Evolutionary conservation across 2,113 vertebrate species (phyloP), one percentile per base, ranked within the genome.

Genomic region (Marmota monax): DNA sequence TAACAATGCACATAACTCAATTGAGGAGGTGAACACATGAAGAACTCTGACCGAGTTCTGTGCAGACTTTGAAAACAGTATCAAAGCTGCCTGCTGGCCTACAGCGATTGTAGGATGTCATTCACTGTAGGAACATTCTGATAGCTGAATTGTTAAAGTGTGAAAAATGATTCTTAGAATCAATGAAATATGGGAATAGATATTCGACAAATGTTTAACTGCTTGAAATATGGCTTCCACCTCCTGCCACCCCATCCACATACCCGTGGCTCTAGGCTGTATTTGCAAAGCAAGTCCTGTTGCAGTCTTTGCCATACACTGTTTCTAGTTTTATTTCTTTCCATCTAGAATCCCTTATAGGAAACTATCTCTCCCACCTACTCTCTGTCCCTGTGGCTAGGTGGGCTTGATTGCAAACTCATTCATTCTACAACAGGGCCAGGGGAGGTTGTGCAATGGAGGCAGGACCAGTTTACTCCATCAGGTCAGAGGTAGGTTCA

Each of bases 41-140:
- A 90, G 63, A 72, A 67, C 53, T 67, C 85, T 61, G 65, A 78
- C 76, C 22, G 29, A 88, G 37, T 88, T 97, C 82, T 87, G 22
- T 82, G 80, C 2, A 88, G 88, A 92, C 92, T 94, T 92, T 94
- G 85, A 80, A 96, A 96, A 90, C 20, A 69, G 4, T 67, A 80
- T 96, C 48, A 92, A 96, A 96, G 58, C 51, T 92, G 72, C 20
- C 61, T 11, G 16, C 77, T 90, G 95, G 73, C 67, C 27, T n/a
- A 85, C 23, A 72, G 73, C 0, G 27, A 80, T 48, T 84, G 48
- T 17, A 18, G 82, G 48, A 88, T 80, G 39, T 82, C 76, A 78
- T 94, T 92, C 39, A 25, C 23, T 72, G 67, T 29, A 53, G 83
- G 93, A 74, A 77, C 53, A 82, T 89, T 94, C 51, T 97, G 65